A percentile compares a stretch with the other conserved stretches of the same genome.
phyloP scores from a whole-genome alignment of 2,113 vertebrate species.

The Physeter macrocephalus region DNA sequence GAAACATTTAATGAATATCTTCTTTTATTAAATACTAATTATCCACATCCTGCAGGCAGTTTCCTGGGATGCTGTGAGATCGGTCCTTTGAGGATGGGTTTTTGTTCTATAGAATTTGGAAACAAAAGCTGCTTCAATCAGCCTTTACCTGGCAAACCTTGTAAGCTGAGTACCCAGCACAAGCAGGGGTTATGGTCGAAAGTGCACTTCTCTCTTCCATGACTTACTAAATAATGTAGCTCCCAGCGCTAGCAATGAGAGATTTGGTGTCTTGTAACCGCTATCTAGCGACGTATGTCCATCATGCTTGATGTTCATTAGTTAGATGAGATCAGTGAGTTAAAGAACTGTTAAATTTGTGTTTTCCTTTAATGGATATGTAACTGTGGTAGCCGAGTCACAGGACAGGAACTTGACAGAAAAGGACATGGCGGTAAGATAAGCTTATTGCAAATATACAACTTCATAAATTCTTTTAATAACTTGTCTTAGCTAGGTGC shows the following conservation, averaged over 20 bases:
- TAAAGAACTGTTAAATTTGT: constrained; percentile 76
- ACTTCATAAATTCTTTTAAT: constrained; percentile 51
- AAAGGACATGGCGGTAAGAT: constrained; percentile 80
- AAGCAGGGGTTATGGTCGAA: constrained; percentile 68
- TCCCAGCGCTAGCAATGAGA: constrained; percentile 81
- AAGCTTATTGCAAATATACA: constrained; percentile 70
- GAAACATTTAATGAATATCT: constrained; percentile 10
- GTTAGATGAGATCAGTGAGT: constrained; percentile 78
- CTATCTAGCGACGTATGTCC: constrained; percentile 78
- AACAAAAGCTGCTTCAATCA: constrained; percentile 78
- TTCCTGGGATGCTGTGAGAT: constrained; percentile 16
- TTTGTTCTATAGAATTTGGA: constrained; percentile 73
- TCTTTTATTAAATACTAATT: constrained; percentile 28
- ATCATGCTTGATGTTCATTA: constrained; percentile 80
- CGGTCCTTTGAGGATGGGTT: constrained; percentile 30
- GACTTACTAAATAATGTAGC: constrained; percentile 95
- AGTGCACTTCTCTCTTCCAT: constrained; percentile 72
- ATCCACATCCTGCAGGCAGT: constrained; percentile 7
- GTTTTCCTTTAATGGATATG: constrained; percentile 69
- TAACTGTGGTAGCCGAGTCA: constrained; percentile 70
- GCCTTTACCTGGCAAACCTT: constrained; percentile 71
- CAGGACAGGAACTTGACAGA: constrained; percentile 71
- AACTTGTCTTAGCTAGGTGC: constrained; percentile 37
- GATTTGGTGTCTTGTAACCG: constrained; percentile 87
- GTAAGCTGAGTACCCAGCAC: constrained; percentile 81